Percentiles rank a stretch among this genome's conserved stretches.
Evolutionary conservation across 2,797 vertebrate genomes (phyloP).

Genomic region (Dendrocincla tyrannina): DNA sequence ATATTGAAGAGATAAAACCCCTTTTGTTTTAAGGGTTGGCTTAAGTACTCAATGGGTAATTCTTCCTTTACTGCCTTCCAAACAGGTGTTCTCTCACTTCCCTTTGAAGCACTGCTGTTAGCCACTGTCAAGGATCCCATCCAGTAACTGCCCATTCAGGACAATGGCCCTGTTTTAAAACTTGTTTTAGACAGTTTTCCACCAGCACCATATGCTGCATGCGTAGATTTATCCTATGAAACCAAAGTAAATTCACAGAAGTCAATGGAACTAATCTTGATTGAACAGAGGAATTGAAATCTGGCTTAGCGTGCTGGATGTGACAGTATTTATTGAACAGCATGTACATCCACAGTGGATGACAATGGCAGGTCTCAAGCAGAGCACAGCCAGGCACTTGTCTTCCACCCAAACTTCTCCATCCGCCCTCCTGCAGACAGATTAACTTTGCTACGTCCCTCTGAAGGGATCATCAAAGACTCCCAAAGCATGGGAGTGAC

Average conservation of each 20-base stretch:
- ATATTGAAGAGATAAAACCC: not conserved
- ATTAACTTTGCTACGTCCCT: too few species aligned
- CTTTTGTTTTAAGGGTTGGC: slow-evolving; percentile 25
- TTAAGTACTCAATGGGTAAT: not conserved
- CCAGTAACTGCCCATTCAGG: not conserved
- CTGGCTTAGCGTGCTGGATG: not conserved
- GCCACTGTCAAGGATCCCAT: not conserved
- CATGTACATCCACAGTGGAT: not conserved
- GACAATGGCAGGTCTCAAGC: not conserved
- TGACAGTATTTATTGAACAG: not conserved
- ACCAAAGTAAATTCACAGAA: not conserved
- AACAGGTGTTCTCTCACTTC: slow-evolving; percentile 14
- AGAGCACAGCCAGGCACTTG: not conserved
- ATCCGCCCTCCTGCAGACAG: not conserved
- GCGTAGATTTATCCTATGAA: not conserved
- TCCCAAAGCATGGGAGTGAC: not conserved
- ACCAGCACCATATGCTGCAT: not conserved
- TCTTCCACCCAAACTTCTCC: not conserved
- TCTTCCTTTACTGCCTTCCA: slow-evolving; percentile 8
- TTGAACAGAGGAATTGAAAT: not conserved
- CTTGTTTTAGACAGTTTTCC: not conserved
- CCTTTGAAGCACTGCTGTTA: not conserved
- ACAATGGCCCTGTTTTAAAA: not conserved
- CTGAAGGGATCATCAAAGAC: not conserved
- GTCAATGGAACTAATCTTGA: not conserved